Percentiles rank a stretch among this genome's conserved stretches.
phyloP scores from a whole-genome alignment of 2,113 vertebrate genomes.

The Mohoua ochrocephala region DNA sequence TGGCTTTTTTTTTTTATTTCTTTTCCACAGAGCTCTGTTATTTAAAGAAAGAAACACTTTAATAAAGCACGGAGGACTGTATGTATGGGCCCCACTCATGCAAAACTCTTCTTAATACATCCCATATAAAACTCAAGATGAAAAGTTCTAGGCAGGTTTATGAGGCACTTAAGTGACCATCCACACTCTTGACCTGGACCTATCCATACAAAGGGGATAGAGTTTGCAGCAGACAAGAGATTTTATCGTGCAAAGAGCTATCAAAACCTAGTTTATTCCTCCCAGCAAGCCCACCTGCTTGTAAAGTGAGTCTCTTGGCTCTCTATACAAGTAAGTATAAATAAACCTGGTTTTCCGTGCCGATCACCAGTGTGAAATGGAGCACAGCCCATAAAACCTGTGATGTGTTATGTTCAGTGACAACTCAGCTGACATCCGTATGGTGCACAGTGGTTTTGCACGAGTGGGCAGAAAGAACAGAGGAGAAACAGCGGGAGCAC shows the following conservation, averaged over 20 bases:
- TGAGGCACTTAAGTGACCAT: background rate
- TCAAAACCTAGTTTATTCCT: background rate
- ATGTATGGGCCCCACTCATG: background rate
- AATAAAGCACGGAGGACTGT: background rate
- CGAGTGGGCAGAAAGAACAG: background rate
- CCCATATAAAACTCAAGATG: background rate
- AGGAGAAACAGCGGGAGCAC: background rate
- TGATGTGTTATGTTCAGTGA: background rate
- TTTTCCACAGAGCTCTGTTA: background rate
- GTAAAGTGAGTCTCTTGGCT: background rate
- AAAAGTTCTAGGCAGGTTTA: background rate
- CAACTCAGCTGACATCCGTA: background rate
- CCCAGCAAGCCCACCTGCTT: background rate
- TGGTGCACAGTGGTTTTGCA: background rate
- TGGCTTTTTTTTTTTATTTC: background rate
- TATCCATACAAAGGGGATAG: background rate
- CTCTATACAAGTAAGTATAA: background rate
- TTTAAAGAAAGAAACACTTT: background rate
- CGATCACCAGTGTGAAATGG: background rate
- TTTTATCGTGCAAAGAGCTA: background rate
- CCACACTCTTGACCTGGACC: background rate
- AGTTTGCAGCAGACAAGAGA: background rate
- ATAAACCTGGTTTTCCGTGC: background rate
- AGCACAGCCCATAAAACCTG: background rate
- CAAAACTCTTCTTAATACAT: background rate